Percentiles rank a stretch among this genome's conserved stretches.
Evolutionary conservation across 2,797 vertebrate genomes (phyloP).

Genomic region (Alcedo atthis): DNA sequence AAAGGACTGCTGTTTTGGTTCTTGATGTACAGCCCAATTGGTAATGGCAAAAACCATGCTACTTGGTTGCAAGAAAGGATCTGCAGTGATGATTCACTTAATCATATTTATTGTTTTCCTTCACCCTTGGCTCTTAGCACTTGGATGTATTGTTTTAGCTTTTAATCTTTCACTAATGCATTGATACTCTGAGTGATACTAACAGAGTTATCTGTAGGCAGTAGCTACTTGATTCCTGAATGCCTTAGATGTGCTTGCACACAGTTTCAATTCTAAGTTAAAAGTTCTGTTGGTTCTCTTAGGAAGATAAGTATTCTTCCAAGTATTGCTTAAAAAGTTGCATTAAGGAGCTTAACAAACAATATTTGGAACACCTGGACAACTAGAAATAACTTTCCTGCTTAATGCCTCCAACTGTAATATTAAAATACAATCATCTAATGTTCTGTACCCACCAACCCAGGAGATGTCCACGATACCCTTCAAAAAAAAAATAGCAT

Average conservation of each 20-base stretch:
- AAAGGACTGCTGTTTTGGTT: neutral
- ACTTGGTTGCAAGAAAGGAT: neutral
- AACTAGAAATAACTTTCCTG: neutral
- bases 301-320: neutral
- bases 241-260: neutral
- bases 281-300: neutral
- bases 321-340: neutral
- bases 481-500: neutral
- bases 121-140: neutral
- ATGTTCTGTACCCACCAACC: neutral
- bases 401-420: neutral
- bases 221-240: neutral
- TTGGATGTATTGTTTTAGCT: neutral
- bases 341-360: neutral
- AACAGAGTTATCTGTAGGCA: neutral
- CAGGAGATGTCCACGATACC: neutral
- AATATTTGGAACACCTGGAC: neutral
- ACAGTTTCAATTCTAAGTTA: neutral
- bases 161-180: neutral
- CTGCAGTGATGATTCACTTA: neutral
- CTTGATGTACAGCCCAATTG: neutral
- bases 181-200: neutral
- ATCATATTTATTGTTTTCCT: neutral
- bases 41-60: neutral
- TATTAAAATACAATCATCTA: neutral